These are phyloP conservation scores for Cassiopea xamachana DNA, from an alignment of 30 jellyfish, hydroid and myxozoan genomes.

Conservation along the genomic window DNA sequence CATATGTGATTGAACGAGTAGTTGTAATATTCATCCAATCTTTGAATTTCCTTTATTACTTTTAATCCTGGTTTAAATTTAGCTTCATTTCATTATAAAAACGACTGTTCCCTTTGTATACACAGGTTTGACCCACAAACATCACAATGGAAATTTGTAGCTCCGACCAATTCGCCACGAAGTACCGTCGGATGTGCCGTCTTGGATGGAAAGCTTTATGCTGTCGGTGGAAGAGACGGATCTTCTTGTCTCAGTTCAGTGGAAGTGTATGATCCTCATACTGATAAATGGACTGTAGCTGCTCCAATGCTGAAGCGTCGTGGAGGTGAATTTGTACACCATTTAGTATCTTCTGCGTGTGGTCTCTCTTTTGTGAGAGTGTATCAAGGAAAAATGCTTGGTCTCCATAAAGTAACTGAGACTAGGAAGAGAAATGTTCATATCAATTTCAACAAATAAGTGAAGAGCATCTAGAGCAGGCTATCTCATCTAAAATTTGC, in stretches of 20 bases:
- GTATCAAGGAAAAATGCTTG: no score
- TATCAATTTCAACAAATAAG: no score
- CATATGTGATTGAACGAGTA: no score
- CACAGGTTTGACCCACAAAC: constrained; percentile 91
- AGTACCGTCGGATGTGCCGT: constrained; percentile 98
- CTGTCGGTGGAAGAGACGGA: constrained; percentile 99
- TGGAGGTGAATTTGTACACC: constrained; percentile 74
- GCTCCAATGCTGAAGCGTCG: constrained; percentile 98
- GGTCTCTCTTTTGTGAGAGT: background rate
- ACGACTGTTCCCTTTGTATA: background rate
- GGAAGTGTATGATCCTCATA: constrained; percentile 97
- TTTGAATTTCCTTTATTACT: background rate
- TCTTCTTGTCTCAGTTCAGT: constrained; percentile 95
- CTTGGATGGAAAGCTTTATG: constrained; percentile 81
- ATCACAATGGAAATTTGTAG: constrained; percentile 90
- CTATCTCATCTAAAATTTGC: no score
- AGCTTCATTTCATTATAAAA: background rate
- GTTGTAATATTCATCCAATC: background rate
- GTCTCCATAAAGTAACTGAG: no score
- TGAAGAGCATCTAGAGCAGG: no score
- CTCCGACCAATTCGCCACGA: constrained; percentile 92
- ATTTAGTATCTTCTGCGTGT: background rate
- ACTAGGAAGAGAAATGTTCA: no score
- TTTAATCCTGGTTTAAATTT: background rate
- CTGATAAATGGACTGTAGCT: constrained; percentile 95